These are phyloP conservation scores for Lasioglossum zephyrum DNA, from an alignment of 2,888 invertebrate genomes.

Conservation along the genomic window DNA sequence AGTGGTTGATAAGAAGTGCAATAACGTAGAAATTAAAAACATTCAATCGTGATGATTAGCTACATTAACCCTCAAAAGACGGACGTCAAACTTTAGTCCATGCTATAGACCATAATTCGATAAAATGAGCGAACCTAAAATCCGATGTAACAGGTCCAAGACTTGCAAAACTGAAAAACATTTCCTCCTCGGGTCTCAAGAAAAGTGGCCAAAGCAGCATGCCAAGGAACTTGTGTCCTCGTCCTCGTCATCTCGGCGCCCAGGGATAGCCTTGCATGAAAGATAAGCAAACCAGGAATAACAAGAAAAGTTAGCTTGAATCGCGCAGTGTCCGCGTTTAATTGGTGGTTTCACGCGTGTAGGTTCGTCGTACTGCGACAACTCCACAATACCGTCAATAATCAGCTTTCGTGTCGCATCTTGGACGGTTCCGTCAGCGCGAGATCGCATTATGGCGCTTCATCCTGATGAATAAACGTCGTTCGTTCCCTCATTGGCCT, in stretches of 20 bases:
- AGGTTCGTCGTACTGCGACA: background rate
- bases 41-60: background rate
- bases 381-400: slow-evolving; percentile 29
- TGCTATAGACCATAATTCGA: no score
- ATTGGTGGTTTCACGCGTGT: slow-evolving; percentile 29
- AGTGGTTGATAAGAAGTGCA: background rate
- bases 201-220: background rate
- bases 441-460: slow-evolving; percentile 66
- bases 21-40: background rate
- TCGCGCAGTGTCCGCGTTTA: slow-evolving; percentile 28
- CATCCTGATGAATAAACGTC: slow-evolving; percentile 62
- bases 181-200: background rate
- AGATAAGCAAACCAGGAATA: background rate
- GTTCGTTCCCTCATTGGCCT: slow-evolving; percentile 49
- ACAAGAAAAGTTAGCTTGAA: background rate
- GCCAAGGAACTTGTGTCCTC: background rate
- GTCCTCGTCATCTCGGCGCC: background rate
- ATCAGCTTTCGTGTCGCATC: slow-evolving; percentile 57
- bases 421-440: slow-evolving; percentile 40
- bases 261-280: background rate
- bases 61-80: no score
- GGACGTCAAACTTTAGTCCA: no score
- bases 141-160: no score
- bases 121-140: no score
- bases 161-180: background rate